A percentile compares a stretch with the other conserved stretches of the same genome.
phyloP scores from a whole-genome alignment of 2,113 vertebrate genomes.

The Syrmaticus mikado region DNA sequence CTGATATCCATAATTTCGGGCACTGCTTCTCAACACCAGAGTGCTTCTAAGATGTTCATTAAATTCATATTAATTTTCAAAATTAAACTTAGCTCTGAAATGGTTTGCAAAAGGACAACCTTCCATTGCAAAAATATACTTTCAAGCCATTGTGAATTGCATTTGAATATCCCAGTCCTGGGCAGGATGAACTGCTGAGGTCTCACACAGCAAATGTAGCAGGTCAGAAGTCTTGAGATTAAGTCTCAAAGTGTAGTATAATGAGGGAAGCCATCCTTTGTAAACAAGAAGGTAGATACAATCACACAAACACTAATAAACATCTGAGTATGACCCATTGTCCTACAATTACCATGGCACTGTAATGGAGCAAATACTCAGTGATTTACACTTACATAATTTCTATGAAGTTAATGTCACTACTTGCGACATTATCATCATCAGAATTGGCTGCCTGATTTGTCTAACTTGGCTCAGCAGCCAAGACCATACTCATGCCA shows the following conservation, averaged over 20 bases:
- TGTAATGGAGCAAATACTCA: background rate
- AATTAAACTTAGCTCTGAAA: slow-evolving; percentile 3
- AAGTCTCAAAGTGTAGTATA: background rate
- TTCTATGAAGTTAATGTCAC: background rate
- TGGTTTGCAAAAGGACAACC: background rate
- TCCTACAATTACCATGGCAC: background rate
- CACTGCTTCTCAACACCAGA: background rate
- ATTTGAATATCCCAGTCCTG: background rate
- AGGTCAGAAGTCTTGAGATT: background rate
- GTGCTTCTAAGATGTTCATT: background rate
- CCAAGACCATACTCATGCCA: background rate
- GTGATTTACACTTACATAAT: background rate
- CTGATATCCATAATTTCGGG: background rate
- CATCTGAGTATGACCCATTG: background rate
- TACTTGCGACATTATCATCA: background rate
- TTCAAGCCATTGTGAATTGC: background rate
- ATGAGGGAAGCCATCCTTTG: background rate
- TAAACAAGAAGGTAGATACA: background rate
- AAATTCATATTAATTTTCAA: background rate
- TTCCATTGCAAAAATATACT: background rate
- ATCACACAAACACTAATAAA: background rate
- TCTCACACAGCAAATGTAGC: background rate
- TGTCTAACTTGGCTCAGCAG: background rate
- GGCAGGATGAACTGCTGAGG: background rate
- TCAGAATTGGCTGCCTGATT: background rate